Evolutionary conservation across 2,888 invertebrate genomes (phyloP).

Genomic region (Pachymerium ferrugineum): DNA sequence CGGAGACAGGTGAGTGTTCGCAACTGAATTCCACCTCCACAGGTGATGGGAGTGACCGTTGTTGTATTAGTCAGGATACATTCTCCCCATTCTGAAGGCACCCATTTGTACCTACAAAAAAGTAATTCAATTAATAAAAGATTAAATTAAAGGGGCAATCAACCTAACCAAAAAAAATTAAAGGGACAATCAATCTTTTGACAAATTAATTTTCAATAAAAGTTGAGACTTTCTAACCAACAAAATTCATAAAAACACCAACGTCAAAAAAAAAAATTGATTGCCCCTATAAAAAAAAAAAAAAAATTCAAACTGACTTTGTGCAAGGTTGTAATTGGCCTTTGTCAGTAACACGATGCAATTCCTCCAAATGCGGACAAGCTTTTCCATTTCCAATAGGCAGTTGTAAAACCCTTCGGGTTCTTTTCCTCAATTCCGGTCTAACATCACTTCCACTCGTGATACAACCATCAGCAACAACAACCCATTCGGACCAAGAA

Average conservation of each 20-base stretch:
- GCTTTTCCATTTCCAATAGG: slow-evolving; percentile 46
- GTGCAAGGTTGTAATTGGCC: slow-evolving; percentile 44
- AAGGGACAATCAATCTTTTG: too few relatives aligned
- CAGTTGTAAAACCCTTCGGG: slow-evolving; percentile 43
- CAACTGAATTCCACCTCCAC: slow-evolving; percentile 58
- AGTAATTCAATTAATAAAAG: too few relatives aligned
- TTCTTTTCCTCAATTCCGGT: slow-evolving; percentile 45
- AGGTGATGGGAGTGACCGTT: slow-evolving; percentile 44
- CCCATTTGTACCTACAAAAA: slow-evolving; percentile 53
- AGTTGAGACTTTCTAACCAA: not conserved
- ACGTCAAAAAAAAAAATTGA: not conserved
- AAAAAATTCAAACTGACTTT: slow-evolving; percentile 24
- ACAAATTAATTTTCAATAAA: not conserved
- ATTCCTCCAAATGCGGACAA: slow-evolving; percentile 47
- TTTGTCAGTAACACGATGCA: slow-evolving; percentile 42
- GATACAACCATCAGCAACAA: slow-evolving; percentile 53
- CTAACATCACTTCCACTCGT: slow-evolving; percentile 45
- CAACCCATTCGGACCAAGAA: slow-evolving; percentile 58
- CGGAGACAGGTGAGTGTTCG: slow-evolving; percentile 57
- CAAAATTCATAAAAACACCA: too few relatives aligned
- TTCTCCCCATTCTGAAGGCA: slow-evolving; percentile 56
- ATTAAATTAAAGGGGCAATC: too few relatives aligned
- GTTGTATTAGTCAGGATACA: slow-evolving; percentile 42
- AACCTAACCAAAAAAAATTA: too few relatives aligned
- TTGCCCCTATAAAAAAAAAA: not conserved